Evolutionary conservation across 2,888 invertebrate species (phyloP), one percentile per base, ranked within the genome.

Genomic region (Spialia ferax): DNA sequence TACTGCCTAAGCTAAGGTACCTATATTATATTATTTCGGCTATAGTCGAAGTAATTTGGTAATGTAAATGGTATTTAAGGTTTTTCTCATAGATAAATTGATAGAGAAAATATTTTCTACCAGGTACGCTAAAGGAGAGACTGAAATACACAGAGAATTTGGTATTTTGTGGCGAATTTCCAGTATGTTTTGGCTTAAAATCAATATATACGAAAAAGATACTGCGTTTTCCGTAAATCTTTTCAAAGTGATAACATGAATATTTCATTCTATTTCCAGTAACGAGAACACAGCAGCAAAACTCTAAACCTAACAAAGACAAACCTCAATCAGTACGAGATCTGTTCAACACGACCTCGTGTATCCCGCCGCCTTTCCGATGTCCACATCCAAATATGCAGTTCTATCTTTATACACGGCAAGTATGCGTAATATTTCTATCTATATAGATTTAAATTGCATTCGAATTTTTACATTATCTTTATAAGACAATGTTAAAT

Each of bases 351-450:
- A 97, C 97, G 4, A 95, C 96, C 3, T 97, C 97, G 5, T 97
- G 97, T 79, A 95, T 97, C 64, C 96, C 96, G 67, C 97, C 96
- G 54, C 97, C 97, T 0, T 97, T 95, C 82, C 94, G 94, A 63
- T 98, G 97, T 86, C 97, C 97, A 11, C 97, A 98, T 87, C 96
- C 96, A 0, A 96, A 96, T 81, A 97, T 98, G 84, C 95, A 97
- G 78, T 97, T 97, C 85, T 97, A 95, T 87, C 87, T 98, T 8
- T 97, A 97, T 77, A 98, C 97, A 0, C 96, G 96, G 97, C 96
- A 89, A 64, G 48, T 55, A 45, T 22, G 22, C 11, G 23, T 15
- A 18, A 1, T 23, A 2, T 54, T 29, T 10, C 10, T 42, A 15
- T 7, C 5, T 42, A 7, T 18, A 42, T 15, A 42, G 42, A 42